Percentiles rank a stretch among this genome's conserved stretches.
These are phyloP conservation scores for Molossus alvarezi DNA, from an alignment of 2,797 vertebrate genomes.

Conservation along the genomic window DNA sequence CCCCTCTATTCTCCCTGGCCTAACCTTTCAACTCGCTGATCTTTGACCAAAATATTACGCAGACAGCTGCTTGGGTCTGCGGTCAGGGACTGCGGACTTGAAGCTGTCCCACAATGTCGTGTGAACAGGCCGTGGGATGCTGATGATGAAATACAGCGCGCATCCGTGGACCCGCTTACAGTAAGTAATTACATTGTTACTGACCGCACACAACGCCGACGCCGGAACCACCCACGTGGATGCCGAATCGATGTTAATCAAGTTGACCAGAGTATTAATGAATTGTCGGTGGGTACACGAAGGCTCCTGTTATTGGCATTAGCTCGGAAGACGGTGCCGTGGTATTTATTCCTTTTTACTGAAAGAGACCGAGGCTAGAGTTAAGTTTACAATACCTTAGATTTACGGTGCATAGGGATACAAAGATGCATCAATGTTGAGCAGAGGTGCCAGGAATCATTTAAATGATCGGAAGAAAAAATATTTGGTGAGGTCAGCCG, in stretches of 20 bases:
- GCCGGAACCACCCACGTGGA: conserved; percentile 76
- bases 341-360: conserved; percentile 87
- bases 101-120: conserved; percentile 94
- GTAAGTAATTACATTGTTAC: conserved; percentile 88
- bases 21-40: conserved; percentile 99
- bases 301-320: conserved; percentile 86
- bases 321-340: conserved; percentile 77
- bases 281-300: conserved; percentile 82
- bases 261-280: conserved; percentile 85
- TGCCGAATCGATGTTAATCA: conserved; percentile 88
- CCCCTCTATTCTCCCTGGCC: conserved; percentile 93
- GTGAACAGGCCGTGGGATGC: conserved; percentile 93
- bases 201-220: conserved; percentile 70
- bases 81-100: conserved; percentile 90
- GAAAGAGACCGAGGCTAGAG: conserved; percentile 82
- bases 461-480: conserved; percentile 75
- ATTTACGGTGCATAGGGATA: conserved; percentile 83
- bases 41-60: conserved; percentile 99
- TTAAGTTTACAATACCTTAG: conserved; percentile 85
- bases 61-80: conserved; percentile 98
- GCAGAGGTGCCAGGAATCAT: conserved; percentile 82
- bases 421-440: conserved; percentile 81
- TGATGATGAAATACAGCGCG: conserved; percentile 90
- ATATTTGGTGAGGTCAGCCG: conserved; percentile 73
- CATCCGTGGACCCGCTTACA: conserved; percentile 92